Conservation (phyloP, 2,888 invertebrate species). For the Coenonympha arcania region DNA sequence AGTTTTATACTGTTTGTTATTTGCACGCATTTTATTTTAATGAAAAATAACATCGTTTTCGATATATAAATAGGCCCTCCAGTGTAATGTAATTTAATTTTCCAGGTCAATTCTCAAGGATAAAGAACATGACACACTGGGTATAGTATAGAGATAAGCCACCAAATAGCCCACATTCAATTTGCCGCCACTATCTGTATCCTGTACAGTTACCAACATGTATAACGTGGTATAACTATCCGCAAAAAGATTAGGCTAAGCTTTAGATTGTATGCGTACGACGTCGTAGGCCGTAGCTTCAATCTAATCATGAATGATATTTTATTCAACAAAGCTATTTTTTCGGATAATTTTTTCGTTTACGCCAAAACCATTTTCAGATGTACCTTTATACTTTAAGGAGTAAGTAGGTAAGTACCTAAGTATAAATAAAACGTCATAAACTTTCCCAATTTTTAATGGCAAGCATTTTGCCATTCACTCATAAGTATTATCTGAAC, state of each 20-base stretch:
- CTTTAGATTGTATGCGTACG: conserved; percentile 10
- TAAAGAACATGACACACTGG: conserved; percentile 10
- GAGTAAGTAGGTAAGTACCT: too few relatives aligned
- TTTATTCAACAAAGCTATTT: background rate
- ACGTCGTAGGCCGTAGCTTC: conserved; percentile 1
- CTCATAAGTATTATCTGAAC: too few relatives aligned
- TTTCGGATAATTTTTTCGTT: background rate
- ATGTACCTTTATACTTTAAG: background rate
- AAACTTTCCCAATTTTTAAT: too few relatives aligned
- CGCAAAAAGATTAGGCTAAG: conserved; percentile 19
- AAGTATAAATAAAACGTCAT: too few relatives aligned
- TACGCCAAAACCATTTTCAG: background rate
- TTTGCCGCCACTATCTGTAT: conserved; percentile 11
- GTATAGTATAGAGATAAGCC: conserved; percentile 12
- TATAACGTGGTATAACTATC: too few relatives aligned
- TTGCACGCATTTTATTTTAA: too few relatives aligned
- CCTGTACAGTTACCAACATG: too few relatives aligned
- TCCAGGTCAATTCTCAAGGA: background rate
- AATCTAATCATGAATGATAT: conserved; percentile 1
- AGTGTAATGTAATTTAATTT: conserved; percentile 1
- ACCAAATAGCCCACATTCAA: conserved; percentile 14
- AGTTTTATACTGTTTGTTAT: too few relatives aligned
- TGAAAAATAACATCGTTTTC: background rate
- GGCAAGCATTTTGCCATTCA: too few relatives aligned
- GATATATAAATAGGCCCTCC: background rate